Base-by-base conservation (phyloP, 2,888 invertebrate species). In the Rutpela maculata region DNA sequence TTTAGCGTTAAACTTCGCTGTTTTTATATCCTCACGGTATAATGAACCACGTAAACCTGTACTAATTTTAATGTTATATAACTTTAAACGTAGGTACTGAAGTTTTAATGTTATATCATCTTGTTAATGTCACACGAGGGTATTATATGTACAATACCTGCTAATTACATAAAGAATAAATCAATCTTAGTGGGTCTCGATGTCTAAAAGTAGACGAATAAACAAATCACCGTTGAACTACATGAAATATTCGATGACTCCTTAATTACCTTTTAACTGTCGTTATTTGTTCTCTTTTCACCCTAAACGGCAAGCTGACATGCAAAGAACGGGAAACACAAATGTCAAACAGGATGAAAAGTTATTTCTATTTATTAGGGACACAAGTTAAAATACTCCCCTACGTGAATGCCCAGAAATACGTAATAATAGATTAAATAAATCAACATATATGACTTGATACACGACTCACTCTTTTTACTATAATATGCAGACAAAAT, bases 251-350 rank as follows among this genome's bases (percentile, higher is more conserved):
- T 65, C 65, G 65, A 65, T 65, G 38, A 65, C 65, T 38, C 35
- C 38, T 65, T 65, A 65, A 65, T 65, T 65, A 65, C 65, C 38
- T 65, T 65, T 65, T 65, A 65, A 65, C 43, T 65, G 38, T 65
- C 43, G 65, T 65, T 65, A 50, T 38, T n/a, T 38, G 65, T 43
- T 43, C 19, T 38, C 65, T 65, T 17, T 65, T 19, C 65, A 31
- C 65, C 35, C 19, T 50, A 50, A 65, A 35, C 38, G 18, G 26
- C 38, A 65, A 26, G 31, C 35, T 65, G 38, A 19, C 65, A 65
- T 65, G 65, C 65, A 65, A 65, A 65, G 18, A 38, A 35, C 38
- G 38, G 65, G 26, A 65, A 35, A 38, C 18, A 17, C n/a, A 18
- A 65, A 65, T 10, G 65, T 65, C 38, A 43, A 65, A 65, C n/a